These are phyloP conservation scores for Eurystomus gularis DNA, from an alignment of 2,113 vertebrate genomes.

Conservation along the genomic window DNA sequence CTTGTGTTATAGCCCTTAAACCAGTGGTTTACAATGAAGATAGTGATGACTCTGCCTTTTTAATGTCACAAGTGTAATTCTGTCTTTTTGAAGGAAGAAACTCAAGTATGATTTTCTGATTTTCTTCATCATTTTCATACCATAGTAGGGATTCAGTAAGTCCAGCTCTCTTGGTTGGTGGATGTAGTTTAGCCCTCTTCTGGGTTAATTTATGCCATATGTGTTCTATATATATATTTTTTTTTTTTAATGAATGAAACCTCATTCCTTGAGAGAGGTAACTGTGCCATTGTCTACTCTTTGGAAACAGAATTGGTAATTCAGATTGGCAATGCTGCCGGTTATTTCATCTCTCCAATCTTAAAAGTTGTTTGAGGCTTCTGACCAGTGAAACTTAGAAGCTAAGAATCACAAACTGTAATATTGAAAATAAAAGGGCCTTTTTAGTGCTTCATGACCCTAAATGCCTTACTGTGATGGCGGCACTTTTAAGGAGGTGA, in stretches of 20 bases:
- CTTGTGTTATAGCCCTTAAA: background rate
- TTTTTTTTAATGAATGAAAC: background rate
- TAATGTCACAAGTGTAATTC: background rate
- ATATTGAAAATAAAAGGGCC: background rate
- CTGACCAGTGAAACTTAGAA: background rate
- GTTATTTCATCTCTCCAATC: background rate
- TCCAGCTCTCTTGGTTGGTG: background rate
- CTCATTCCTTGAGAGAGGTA: background rate
- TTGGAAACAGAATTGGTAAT: background rate
- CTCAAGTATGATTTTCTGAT: background rate
- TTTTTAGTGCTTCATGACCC: background rate
- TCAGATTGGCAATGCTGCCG: background rate
- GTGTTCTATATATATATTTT: background rate
- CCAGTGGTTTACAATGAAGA: conserved; percentile 4
- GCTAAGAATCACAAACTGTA: background rate
- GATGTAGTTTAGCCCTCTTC: conserved; percentile 26
- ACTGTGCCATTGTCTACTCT: background rate
- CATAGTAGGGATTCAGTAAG: background rate
- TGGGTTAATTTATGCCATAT: background rate
- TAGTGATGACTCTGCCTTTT: background rate
- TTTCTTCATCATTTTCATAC: background rate
- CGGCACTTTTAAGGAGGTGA: background rate
- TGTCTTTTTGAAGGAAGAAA: background rate
- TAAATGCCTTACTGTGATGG: background rate
- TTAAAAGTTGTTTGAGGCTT: background rate